Evolutionary conservation across 2,113 vertebrate genomes (phyloP).

Genomic region (Archocentrus centrarchus): DNA sequence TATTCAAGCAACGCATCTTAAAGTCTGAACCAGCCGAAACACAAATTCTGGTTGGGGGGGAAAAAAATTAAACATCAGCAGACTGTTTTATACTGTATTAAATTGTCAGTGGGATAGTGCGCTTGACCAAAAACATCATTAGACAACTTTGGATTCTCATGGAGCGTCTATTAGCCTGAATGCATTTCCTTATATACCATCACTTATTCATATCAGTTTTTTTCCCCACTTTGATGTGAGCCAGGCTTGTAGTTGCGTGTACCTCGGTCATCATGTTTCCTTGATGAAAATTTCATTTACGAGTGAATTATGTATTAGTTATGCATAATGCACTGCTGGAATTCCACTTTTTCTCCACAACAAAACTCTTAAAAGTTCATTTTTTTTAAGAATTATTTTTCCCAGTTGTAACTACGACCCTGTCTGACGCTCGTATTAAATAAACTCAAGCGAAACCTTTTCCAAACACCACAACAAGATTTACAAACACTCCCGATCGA

Average conservation of each 20-base stretch:
- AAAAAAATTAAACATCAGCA: conserved; percentile 30
- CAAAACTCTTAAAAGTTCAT: conserved; percentile 61
- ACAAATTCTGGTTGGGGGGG: not conserved
- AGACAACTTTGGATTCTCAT: conserved; percentile 48
- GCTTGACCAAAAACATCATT: conserved; percentile 65
- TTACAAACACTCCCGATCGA: conserved; percentile 1
- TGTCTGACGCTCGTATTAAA: conserved; percentile 5
- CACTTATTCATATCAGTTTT: conserved; percentile 82
- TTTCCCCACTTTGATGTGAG: conserved; percentile 83
- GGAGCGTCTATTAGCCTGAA: conserved; percentile 62
- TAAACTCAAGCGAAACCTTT: conserved; percentile 2
- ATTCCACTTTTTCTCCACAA: conserved; percentile 66
- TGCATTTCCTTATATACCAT: conserved; percentile 72
- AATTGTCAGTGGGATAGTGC: conserved; percentile 32
- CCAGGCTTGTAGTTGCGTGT: conserved; percentile 78
- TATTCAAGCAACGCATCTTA: conserved; percentile 8
- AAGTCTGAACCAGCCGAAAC: conserved; percentile 22
- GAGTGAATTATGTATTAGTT: conserved; percentile 79
- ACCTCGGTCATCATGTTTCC: conserved; percentile 83
- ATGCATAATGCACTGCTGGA: conserved; percentile 76
- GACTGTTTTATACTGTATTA: conserved; percentile 18
- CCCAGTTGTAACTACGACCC: conserved; percentile 17
- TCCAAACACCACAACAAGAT: conserved; percentile 24
- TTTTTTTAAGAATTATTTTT: conserved; percentile 17
- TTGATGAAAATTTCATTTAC: conserved; percentile 81